phyloP scores from a whole-genome alignment of 2,888 invertebrate species.

The Podotricha telesiphe region DNA sequence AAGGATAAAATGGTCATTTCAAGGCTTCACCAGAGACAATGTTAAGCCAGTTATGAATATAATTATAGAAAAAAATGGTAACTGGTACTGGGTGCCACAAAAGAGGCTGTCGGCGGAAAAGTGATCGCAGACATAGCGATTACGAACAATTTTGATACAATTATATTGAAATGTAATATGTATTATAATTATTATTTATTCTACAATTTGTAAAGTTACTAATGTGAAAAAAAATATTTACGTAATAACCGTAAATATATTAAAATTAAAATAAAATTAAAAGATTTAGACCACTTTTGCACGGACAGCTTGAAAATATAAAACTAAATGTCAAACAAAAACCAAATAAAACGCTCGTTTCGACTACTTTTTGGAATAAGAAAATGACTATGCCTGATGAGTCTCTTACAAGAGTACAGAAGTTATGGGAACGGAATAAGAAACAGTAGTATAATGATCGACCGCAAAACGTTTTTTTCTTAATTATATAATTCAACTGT shows the following conservation, averaged over 20 bases:
- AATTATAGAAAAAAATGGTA: slow-evolving; percentile 17
- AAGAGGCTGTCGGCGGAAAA: slow-evolving; percentile 6
- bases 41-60: slow-evolving; percentile 10
- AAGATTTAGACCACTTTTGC: background rate
- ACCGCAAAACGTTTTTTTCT: no score
- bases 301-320: background rate
- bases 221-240: no score
- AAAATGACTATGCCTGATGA: background rate
- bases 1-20: slow-evolving; percentile 22
- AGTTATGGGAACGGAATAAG: background rate
- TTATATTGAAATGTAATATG: background rate
- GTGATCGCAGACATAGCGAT: background rate
- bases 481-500: no score
- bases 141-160: background rate
- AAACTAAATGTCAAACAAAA: background rate
- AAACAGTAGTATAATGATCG: no score
- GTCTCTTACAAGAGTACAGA: background rate
- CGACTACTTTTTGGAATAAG: background rate
- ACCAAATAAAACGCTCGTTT: background rate
- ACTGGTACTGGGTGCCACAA: slow-evolving; percentile 21
- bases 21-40: slow-evolving; percentile 12
- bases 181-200: background rate
- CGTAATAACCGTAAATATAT: no score
- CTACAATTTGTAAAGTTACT: background rate
- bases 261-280: no score